phyloP scores from a whole-genome alignment of 1,140 invertebrate genomes.

The Hypsibius dujardini region DNA sequence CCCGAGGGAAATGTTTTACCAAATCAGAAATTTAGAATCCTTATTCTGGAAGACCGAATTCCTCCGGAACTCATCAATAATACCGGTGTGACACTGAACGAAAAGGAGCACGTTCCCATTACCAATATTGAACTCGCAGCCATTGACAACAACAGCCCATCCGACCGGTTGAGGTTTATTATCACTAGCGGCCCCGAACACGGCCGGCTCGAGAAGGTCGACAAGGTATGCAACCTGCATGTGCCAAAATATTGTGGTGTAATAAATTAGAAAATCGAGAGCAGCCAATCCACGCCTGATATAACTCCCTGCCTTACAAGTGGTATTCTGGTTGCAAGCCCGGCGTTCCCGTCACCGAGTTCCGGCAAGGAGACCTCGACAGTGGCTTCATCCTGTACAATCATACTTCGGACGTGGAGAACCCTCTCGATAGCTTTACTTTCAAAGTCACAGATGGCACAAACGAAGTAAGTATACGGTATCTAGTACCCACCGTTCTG shows the following conservation, averaged over 20 bases:
- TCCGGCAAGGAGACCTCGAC: constrained; percentile 30
- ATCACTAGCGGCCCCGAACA: constrained; percentile 27
- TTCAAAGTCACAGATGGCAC: constrained; percentile 31
- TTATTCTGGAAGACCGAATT: constrained; percentile 29
- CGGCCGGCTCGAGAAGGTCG: constrained; percentile 30
- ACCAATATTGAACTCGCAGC: constrained; percentile 29
- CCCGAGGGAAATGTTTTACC: constrained; percentile 30
- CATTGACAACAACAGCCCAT: constrained; percentile 30
- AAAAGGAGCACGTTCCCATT: constrained; percentile 27
- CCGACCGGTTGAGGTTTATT: constrained; percentile 26
- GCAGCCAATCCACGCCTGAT: too few species aligned
- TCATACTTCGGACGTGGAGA: constrained; percentile 32
- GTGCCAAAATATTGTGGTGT: constrained; percentile 19
- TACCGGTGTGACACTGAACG: constrained; percentile 27
- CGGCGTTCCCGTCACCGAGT: constrained; percentile 28
- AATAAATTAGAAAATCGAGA: too few species aligned
- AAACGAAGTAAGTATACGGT: constrained; percentile 26
- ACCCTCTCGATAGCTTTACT: constrained; percentile 28
- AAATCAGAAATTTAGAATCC: constrained; percentile 32
- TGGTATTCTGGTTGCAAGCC: neutral
- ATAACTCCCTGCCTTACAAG: too few species aligned
- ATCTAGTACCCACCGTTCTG: neutral
- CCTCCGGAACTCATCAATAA: constrained; percentile 28
- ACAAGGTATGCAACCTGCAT: constrained; percentile 24
- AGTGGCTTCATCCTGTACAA: constrained; percentile 29